Conservation (phyloP, 2,888 invertebrate genomes). For the Pseudococcus viburni region DNA sequence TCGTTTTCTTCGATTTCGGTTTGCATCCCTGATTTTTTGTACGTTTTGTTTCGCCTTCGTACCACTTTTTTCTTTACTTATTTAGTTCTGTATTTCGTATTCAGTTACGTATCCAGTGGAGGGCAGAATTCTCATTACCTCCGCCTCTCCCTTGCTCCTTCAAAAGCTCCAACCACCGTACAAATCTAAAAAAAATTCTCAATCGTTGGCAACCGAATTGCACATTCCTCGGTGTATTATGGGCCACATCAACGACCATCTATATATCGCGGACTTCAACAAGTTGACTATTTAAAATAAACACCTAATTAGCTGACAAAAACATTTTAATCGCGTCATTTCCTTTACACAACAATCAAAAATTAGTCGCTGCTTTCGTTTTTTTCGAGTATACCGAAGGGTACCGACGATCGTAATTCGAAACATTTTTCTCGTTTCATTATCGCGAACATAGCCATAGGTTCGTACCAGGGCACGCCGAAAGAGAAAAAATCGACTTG, state of each 20-base stretch:
- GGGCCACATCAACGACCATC: neutral
- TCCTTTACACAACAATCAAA: conserved; percentile 46
- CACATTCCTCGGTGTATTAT: conserved; percentile 15
- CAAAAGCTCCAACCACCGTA: neutral
- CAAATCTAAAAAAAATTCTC: conserved; percentile 17
- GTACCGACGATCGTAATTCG: conserved; percentile 2
- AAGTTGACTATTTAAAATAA: conserved; percentile 42
- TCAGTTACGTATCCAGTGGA: neutral
- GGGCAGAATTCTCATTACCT: neutral
- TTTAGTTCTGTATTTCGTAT: too few relatives aligned
- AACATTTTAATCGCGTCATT: conserved; percentile 51
- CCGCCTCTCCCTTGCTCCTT: neutral
- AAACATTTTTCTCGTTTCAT: conserved; percentile 26
- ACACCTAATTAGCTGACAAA: conserved; percentile 53
- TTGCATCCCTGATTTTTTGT: too few relatives aligned
- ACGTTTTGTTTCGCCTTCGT: too few relatives aligned
- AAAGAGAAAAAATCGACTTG: conserved; percentile 21
- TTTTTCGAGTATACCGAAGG: neutral
- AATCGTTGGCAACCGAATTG: conserved; percentile 36
- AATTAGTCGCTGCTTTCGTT: conserved; percentile 24
- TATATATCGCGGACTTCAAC: conserved; percentile 41
- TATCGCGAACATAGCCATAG: neutral
- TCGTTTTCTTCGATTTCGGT: too few relatives aligned
- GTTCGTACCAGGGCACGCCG: neutral
- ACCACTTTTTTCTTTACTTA: too few relatives aligned